Conservation (phyloP, 2,797 vertebrate species). For the Pseudomugil tenellus region DNA sequence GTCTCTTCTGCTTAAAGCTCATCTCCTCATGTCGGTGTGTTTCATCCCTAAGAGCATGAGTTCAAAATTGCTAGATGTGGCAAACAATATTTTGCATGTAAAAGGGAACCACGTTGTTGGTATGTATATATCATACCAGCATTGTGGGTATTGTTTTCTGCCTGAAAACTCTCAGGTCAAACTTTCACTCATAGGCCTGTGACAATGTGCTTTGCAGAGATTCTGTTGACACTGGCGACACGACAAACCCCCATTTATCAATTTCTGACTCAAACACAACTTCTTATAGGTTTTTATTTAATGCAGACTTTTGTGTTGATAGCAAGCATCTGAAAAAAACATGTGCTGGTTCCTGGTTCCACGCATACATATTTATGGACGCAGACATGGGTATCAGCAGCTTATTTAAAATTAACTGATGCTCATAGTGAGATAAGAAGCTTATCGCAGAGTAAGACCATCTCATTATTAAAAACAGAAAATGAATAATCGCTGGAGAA, state of each 20-base stretch:
- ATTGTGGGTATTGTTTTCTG: conserved; percentile 11
- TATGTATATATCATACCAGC: conserved; percentile 5
- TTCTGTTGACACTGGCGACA: neutral
- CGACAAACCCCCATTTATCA: neutral
- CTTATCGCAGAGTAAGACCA: conserved; percentile 67
- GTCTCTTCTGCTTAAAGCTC: conserved; percentile 6
- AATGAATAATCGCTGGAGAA: conserved; percentile 65
- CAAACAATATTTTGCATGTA: conserved; percentile 7
- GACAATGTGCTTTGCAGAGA: neutral
- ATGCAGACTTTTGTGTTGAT: neutral
- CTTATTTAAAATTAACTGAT: conserved; percentile 66
- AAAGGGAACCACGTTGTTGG: conserved; percentile 11
- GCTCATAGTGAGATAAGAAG: conserved; percentile 66
- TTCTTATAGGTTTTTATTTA: neutral
- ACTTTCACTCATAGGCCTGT: neutral
- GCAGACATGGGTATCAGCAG: conserved; percentile 44
- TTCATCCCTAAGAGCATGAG: neutral
- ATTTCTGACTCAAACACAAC: neutral
- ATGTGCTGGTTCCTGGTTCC: too few relatives aligned
- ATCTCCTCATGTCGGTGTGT: conserved; percentile 11
- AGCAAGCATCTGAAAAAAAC: conserved; percentile 11
- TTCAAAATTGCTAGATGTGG: neutral
- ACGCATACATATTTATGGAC: neutral
- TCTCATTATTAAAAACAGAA: conserved; percentile 71
- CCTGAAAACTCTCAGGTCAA: neutral